Evolutionary conservation across 2,888 invertebrate genomes (phyloP).

Genomic region (Cheilosia scutellata): DNA sequence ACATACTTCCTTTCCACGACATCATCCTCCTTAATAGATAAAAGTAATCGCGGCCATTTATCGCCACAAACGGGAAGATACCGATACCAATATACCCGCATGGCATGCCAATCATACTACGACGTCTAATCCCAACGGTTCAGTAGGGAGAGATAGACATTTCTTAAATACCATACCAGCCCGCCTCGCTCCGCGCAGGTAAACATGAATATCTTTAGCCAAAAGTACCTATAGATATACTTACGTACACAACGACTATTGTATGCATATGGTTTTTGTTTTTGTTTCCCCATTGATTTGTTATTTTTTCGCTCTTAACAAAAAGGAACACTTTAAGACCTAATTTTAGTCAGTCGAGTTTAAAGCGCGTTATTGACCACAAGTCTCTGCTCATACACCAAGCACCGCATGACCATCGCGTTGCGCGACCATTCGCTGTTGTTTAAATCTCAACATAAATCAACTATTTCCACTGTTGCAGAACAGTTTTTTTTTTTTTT

Average conservation of each 20-base stretch:
- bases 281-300: conserved; percentile 71
- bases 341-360: conserved; percentile 75
- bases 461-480: conserved; percentile 9
- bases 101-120: conserved; percentile 48
- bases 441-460: conserved; percentile 32
- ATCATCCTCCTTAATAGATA: conserved; percentile 25
- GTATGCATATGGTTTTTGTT: conserved; percentile 41
- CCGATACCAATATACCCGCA: conserved; percentile 37
- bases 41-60: conserved; percentile 42
- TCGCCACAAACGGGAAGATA: conserved; percentile 54
- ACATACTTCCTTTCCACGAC: conserved; percentile 24
- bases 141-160: conserved; percentile 49
- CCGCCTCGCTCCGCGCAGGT: conserved; percentile 41
- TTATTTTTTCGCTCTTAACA: conserved; percentile 65
- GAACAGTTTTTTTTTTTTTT: conserved; percentile 14
- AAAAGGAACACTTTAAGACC: conserved; percentile 75
- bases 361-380: conserved; percentile 75
- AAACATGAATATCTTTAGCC: conserved; percentile 61
- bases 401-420: conserved; percentile 41
- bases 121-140: conserved; percentile 51
- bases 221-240: conserved; percentile 59
- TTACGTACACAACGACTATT: conserved; percentile 12
- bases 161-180: conserved; percentile 58
- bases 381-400: conserved; percentile 42
- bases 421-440: conserved; percentile 39